These are phyloP conservation scores for Phalanger gymnotis DNA, from an alignment of 2,797 vertebrate species.

Conservation along the genomic window DNA sequence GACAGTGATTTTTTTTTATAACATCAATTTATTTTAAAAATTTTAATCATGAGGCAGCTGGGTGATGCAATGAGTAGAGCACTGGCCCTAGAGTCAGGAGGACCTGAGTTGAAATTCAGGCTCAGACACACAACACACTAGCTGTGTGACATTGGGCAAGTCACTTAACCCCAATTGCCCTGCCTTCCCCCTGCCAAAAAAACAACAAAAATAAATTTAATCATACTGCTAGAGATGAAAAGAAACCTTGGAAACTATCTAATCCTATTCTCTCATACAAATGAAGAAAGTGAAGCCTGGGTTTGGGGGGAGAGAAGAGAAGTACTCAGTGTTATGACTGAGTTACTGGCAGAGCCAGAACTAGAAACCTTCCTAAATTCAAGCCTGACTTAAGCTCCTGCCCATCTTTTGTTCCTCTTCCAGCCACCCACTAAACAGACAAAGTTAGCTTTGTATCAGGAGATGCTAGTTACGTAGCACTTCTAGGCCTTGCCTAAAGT, in stretches of 20 bases:
- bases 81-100: too few species aligned
- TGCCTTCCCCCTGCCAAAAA: too few species aligned
- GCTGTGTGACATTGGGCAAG: too few species aligned
- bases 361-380: background rate
- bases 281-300: background rate
- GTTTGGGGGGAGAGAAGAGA: background rate
- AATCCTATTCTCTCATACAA: background rate
- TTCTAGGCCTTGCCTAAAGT: background rate
- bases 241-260: background rate
- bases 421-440: background rate
- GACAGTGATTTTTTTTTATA: background rate
- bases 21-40: background rate
- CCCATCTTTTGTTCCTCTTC: background rate
- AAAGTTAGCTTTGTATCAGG: background rate
- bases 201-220: background rate
- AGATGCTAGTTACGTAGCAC: background rate
- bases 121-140: too few species aligned
- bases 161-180: too few species aligned
- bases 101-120: too few species aligned
- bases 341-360: background rate
- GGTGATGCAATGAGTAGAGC: too few species aligned
- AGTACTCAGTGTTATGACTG: background rate
- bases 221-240: background rate
- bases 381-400: background rate
- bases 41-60: background rate